A percentile compares a stretch with the other conserved stretches of the same genome.
Conservation (phyloP, 2,113 vertebrate genomes). For the Cercopithecus mona region DNA sequence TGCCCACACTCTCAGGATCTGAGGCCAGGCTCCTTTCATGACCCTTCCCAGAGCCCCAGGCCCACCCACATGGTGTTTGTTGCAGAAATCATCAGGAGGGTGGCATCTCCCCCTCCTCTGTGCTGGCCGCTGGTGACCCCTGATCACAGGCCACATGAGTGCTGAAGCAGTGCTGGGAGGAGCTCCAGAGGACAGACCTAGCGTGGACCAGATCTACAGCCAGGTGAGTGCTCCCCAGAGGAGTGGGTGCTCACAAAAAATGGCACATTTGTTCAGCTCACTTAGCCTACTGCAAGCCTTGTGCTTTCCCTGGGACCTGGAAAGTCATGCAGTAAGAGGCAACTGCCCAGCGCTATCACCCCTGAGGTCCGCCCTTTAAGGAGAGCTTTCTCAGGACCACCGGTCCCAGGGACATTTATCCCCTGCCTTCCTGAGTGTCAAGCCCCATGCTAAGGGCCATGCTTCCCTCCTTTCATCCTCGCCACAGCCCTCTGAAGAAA, state of each 20-base stretch:
- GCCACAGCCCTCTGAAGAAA: background rate
- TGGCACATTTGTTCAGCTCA: background rate
- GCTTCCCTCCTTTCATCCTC: background rate
- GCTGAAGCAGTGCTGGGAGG: conserved; percentile 96
- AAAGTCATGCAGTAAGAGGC: background rate
- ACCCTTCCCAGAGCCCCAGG: background rate
- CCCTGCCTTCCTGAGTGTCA: background rate
- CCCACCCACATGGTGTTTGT: background rate
- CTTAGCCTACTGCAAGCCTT: background rate
- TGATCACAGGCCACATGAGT: conserved; percentile 91
- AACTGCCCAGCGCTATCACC: too few species aligned
- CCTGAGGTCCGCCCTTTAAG: background rate
- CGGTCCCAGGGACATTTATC: rapidly evolving
- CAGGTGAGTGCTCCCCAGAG: conserved; percentile 82
- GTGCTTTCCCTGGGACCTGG: rapidly evolving
- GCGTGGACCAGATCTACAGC: conserved; percentile 92
- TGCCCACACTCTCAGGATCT: background rate
- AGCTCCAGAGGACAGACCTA: conserved; percentile 90
- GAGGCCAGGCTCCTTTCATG: background rate
- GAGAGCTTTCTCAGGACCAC: background rate
- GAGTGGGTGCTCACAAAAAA: background rate
- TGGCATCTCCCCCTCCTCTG: conserved; percentile 91
- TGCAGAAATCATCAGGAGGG: conserved; percentile 93
- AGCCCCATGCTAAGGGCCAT: too few species aligned
- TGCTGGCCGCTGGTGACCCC: conserved; percentile 90